Percentiles rank a stretch among this genome's conserved stretches.
phyloP scores from a whole-genome alignment of 2,888 invertebrate genomes.

The Acrocera orbiculus region DNA sequence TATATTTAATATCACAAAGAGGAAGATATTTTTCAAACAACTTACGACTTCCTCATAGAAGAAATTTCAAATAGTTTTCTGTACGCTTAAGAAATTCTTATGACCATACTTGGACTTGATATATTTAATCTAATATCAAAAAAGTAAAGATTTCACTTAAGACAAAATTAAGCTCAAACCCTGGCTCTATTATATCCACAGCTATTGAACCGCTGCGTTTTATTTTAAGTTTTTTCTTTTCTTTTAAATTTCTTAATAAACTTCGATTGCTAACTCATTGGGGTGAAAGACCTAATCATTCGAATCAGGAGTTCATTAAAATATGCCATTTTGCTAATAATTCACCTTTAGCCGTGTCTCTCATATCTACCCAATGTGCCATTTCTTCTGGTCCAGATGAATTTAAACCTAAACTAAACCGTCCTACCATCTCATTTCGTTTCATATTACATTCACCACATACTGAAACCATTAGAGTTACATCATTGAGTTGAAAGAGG shows the following conservation, averaged over 20 bases:
- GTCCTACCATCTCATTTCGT: conserved; percentile 91
- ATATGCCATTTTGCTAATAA: conserved; percentile 92
- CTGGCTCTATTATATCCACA: conserved; percentile 13
- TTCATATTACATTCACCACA: conserved; percentile 86
- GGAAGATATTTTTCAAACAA: too few species aligned
- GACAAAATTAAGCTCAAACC: conserved; percentile 15
- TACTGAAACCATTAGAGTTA: conserved; percentile 84
- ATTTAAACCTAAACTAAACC: conserved; percentile 86
- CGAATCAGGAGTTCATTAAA: conserved; percentile 56
- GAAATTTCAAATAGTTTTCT: too few species aligned
- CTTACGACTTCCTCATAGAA: too few species aligned
- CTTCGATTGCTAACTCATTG: conserved; percentile 9
- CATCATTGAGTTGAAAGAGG: conserved; percentile 84
- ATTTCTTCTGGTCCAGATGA: conserved; percentile 83
- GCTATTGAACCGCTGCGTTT: conserved; percentile 11
- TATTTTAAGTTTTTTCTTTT: conserved; percentile 10
- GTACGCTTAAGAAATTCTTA: too few species aligned
- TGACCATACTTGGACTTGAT: too few species aligned
- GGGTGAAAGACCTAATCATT: conserved; percentile 28
- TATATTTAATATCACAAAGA: too few species aligned
- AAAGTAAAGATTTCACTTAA: too few species aligned
- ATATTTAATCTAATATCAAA: too few species aligned
- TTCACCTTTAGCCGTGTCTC: conserved; percentile 68
- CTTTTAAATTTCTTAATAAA: conserved; percentile 7
- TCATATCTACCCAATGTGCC: conserved; percentile 86